Percentiles rank a stretch among this genome's conserved stretches.
phyloP scores from a whole-genome alignment of 1,140 invertebrate genomes.

The Onthophagus taurus region DNA sequence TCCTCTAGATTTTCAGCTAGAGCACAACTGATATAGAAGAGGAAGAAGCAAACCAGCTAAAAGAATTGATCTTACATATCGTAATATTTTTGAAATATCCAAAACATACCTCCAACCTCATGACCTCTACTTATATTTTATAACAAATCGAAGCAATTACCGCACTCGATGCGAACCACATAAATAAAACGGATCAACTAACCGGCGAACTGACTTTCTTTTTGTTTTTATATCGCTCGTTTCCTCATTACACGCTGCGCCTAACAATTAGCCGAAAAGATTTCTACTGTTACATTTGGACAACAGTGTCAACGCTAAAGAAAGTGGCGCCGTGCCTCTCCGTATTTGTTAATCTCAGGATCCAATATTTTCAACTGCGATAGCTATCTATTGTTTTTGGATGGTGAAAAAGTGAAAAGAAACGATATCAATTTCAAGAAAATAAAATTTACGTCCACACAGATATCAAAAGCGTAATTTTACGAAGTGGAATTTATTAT shows the following conservation, averaged over 20 bases:
- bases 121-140: no score
- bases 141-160: no score
- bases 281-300: slow-evolving; percentile 1
- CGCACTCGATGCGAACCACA: slow-evolving; percentile 10
- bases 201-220: slow-evolving; percentile 29
- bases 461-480: no score
- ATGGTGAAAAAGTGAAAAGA: not conserved
- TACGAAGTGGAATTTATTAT: no score
- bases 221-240: slow-evolving; percentile 29
- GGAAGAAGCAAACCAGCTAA: slow-evolving; percentile 24
- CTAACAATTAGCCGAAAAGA: slow-evolving; percentile 13
- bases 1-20: slow-evolving; percentile 15
- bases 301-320: slow-evolving; percentile 3
- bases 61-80: no score
- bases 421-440: no score
- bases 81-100: no score
- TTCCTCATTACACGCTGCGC: slow-evolving; percentile 16
- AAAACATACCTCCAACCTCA: no score
- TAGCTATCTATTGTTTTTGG: not conserved
- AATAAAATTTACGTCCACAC: no score
- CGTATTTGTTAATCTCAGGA: not conserved
- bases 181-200: slow-evolving; percentile 16
- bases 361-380: not conserved
- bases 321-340: slow-evolving; percentile 3
- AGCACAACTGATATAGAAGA: slow-evolving; percentile 18